phyloP scores from a whole-genome alignment of 2,888 invertebrate genomes.

The Slavum lentiscoides region DNA sequence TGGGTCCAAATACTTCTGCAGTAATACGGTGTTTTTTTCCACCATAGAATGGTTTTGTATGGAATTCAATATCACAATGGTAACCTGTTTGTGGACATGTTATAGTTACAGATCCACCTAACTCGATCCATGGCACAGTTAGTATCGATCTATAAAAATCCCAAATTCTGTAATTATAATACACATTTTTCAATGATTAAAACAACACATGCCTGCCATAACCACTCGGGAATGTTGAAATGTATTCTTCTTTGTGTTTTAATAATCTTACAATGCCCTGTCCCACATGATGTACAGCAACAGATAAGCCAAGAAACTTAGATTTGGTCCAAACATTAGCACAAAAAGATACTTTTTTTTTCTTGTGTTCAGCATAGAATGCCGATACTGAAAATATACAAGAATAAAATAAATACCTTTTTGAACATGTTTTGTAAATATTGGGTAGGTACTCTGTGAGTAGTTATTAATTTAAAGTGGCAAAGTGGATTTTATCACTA shows the following conservation, averaged over 20 bases:
- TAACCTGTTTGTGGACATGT: constrained; percentile 93
- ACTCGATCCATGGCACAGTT: constrained; percentile 97
- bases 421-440: not conserved
- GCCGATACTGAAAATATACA: constrained; percentile 77
- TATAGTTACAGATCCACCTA: constrained; percentile 90
- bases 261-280: constrained; percentile 88
- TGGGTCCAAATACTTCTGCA: constrained; percentile 78
- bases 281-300: constrained; percentile 97
- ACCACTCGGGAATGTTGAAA: constrained; percentile 95
- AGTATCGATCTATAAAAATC: constrained; percentile 61
- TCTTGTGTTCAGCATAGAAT: constrained; percentile 96
- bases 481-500: not conserved
- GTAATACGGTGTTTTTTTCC: constrained; percentile 89
- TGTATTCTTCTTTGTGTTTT: constrained; percentile 91
- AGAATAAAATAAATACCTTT: not conserved
- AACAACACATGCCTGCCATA: constrained; percentile 77
- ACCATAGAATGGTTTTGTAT: constrained; percentile 97
- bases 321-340: constrained; percentile 99
- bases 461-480: not conserved
- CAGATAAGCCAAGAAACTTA: constrained; percentile 95
- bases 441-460: not conserved
- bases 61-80: constrained; percentile 88
- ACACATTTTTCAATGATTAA: not conserved
- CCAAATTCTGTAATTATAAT: constrained; percentile 2
- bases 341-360: constrained; percentile 86